Conservation (phyloP, 2,888 invertebrate genomes). For the Alitta virens region DNA sequence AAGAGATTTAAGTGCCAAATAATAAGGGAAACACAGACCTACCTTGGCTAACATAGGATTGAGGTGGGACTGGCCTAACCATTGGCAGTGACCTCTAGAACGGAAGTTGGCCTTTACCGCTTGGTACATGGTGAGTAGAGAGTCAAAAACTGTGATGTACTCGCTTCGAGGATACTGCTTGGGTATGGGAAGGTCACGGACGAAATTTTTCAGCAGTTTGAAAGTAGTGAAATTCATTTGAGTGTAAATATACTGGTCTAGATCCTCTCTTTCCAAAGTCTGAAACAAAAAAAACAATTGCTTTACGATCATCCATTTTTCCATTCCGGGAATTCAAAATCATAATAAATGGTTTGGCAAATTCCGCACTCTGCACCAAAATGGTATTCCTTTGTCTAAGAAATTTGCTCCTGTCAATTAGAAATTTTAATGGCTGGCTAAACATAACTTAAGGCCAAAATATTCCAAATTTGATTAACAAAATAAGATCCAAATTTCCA, state of each 20-base stretch:
- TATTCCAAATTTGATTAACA: too few species aligned
- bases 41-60: constrained; percentile 10
- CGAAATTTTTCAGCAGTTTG: constrained; percentile 11
- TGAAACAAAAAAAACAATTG: constrained; percentile 6
- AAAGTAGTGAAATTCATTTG: constrained; percentile 17
- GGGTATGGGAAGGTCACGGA: constrained; percentile 15
- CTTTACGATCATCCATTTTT: too few species aligned
- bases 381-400: too few species aligned
- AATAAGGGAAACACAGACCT: not conserved
- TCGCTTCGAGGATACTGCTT: constrained; percentile 15
- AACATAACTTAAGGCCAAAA: too few species aligned
- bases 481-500: too few species aligned
- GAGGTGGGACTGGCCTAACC: constrained; percentile 15
- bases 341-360: too few species aligned
- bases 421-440: too few species aligned
- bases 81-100: constrained; percentile 16
- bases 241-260: constrained; percentile 13
- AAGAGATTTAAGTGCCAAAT: too few species aligned
- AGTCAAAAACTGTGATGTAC: constrained; percentile 22
- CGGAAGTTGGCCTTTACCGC: constrained; percentile 13
- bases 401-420: too few species aligned
- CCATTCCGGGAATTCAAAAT: too few species aligned
- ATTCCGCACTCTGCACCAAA: too few species aligned
- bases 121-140: constrained; percentile 25
- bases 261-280: constrained; percentile 9